Conservation (phyloP, 2,113 vertebrate genomes). For the Neogobius melanostomus region DNA sequence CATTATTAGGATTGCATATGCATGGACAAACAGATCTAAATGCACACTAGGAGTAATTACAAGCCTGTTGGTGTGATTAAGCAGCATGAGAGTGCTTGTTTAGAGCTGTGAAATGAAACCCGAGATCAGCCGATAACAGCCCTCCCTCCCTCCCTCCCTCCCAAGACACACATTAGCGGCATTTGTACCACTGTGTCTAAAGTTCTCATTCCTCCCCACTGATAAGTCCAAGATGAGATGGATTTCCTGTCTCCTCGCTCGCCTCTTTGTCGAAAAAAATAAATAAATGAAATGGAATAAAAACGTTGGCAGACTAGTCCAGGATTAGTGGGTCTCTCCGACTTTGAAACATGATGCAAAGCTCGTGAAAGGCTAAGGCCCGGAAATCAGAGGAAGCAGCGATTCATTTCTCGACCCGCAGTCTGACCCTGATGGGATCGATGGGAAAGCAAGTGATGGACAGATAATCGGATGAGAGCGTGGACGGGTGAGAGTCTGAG, state of each 20-base stretch:
- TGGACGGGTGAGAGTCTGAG: background rate
- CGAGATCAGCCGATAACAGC: constrained; percentile 36
- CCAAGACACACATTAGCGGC: constrained; percentile 24
- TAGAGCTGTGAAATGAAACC: constrained; percentile 62
- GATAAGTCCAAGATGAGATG: constrained; percentile 40
- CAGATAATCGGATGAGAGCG: background rate
- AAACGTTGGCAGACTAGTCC: constrained; percentile 18
- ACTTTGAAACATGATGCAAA: background rate
- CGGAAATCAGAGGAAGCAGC: constrained; percentile 9
- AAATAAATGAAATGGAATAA: background rate
- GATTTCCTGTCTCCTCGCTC: constrained; percentile 24
- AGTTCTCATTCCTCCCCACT: constrained; percentile 25
- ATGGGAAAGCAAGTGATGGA: background rate
- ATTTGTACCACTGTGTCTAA: constrained; percentile 21
- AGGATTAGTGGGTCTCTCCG: constrained; percentile 18
- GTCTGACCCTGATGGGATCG: constrained; percentile 1
- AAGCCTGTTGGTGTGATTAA: constrained; percentile 36
- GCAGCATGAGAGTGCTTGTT: constrained; percentile 43
- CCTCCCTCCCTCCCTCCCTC: background rate
- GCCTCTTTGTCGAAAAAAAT: constrained; percentile 5
- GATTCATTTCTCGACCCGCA: constrained; percentile 2
- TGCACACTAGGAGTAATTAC: constrained; percentile 32
- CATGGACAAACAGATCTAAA: constrained; percentile 7
- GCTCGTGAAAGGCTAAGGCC: background rate
- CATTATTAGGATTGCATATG: background rate